Base-by-base conservation (phyloP, 2,888 invertebrate genomes). In the Limnephilus lunatus region DNA sequence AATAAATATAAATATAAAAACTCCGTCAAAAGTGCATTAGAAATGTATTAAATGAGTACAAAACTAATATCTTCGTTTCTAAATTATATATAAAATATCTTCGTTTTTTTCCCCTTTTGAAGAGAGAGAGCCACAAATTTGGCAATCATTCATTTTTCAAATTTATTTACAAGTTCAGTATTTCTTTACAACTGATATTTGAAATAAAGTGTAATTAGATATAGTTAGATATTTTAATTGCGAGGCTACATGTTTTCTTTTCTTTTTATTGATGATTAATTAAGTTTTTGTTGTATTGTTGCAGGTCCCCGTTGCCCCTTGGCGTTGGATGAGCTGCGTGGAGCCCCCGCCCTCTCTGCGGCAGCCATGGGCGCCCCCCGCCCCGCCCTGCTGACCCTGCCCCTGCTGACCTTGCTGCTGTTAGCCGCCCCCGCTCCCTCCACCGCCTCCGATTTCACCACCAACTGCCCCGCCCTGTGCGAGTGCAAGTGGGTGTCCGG, bases 401-500 rank as follows among this genome's bases (percentile, higher is more conserved):
- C 82, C 81, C 35, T 85, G 86, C 81, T 90, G 86, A 83, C 83
- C 15, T 83, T 92, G 32, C n/a, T 88, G 30, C 86, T 92, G 32
- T 48, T 95, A 91, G 94, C 95, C 44, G 94, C 83, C n/a, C 25
- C 87, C 7, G 82, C 48, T 44, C 12, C 80, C n/a, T 85, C 85
- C n/a, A 31, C 31, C 15, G 15, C 83, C n/a, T 87, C 83, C 25
- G 96, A 96, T 94, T 91, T 91, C 89, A 96, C 96, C 90, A 96
- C 96, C 53, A 96, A 97, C 94, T 98, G 98, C 95, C 97, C 97
- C 15, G 95, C 96, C 93, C 96, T 96, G 92, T 99, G 99, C 96
- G 97, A 97, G 94, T 99, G 99, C 95, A 97, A 97, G 94, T 99
- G 99, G 98, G 97, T 97, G 48, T 97, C 97, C 92, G 98, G 98